A percentile compares a stretch with the other conserved stretches of the same genome.
Conservation (phyloP, 2,113 vertebrate species). For the Leucosticte australis region DNA sequence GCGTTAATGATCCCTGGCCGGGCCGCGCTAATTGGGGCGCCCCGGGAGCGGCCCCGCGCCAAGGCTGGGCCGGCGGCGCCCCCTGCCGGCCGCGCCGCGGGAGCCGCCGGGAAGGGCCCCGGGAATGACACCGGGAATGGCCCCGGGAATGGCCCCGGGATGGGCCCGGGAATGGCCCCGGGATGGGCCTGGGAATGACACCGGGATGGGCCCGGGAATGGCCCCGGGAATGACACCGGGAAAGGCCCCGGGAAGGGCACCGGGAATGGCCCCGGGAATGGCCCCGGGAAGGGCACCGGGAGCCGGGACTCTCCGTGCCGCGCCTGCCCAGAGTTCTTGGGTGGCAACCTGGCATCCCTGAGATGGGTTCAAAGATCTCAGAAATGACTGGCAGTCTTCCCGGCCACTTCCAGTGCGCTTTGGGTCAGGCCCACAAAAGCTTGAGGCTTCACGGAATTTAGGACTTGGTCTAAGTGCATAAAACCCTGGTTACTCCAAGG, state of each 20-base stretch:
- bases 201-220: too few species aligned
- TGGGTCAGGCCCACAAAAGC: not conserved
- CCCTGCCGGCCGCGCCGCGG: not conserved
- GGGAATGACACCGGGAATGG: too few species aligned
- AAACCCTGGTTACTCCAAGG: not conserved
- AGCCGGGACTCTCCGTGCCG: not conserved
- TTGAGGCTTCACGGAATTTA: not conserved
- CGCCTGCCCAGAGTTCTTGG: fast-evolving
- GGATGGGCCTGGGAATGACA: too few species aligned
- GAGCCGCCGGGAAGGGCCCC: too few species aligned
- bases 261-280: too few species aligned
- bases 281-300: fast-evolving
- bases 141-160: too few species aligned
- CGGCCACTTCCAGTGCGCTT: fast-evolving
- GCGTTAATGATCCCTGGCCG: not conserved
- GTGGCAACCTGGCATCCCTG: fast-evolving
- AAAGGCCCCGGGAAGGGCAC: too few species aligned
- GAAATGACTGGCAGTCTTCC: not conserved
- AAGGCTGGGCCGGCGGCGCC: not conserved
- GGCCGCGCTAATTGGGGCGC: not conserved
- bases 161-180: not conserved
- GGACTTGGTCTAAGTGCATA: not conserved
- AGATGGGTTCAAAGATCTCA: not conserved
- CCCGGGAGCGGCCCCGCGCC: not conserved
- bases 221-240: too few species aligned